Base-by-base conservation (phyloP, 2,797 vertebrate species). In the Melanotaenia nigrans region DNA sequence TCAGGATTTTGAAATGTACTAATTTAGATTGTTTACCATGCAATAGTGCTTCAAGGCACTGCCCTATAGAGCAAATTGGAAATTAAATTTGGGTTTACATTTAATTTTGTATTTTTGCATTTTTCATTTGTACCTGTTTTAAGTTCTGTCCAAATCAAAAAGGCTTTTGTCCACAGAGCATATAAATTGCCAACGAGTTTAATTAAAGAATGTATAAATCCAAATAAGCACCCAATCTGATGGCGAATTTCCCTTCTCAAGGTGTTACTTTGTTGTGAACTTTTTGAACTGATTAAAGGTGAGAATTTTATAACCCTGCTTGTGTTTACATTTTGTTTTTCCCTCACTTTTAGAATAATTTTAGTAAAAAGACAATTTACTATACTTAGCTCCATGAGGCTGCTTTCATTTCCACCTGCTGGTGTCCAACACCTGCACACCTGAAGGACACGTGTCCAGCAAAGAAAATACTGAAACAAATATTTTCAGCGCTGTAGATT, bases 1-100 rank as follows among this genome's bases (percentile, higher is more conserved):
- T 97, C 94, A 94, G 96, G 94, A 95, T 96, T 90, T 91, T 87
- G 93, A 96, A 95, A 95, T 97, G 94, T 96, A 97, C 96, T 98
- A 96, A 98, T 97, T 96, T 96, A 96, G 96, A 95, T 97, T 96
- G 97, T 99, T 97, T 98, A 97, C 97, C 96, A 95, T 95, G 94
- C 95, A 95, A 96, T 97, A 97, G 97, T 98, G 97, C 94, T 96
- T 95, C 95, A 96, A 95, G 94, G 96, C 97, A 97, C 96, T 97
- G 97, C 96, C 72, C 77, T 95, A 94, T 95, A 96, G 96, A 98
- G 96, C 96, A 96, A 93, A 92, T 87, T 79, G 33, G 87, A 71
- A 85, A 84, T 81, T 84, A 84, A 87, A 96, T 95, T 94, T 95
- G 95, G 94, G 97, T 99, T 99, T 99, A 99, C 97, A 97, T 97